Base-by-base conservation (phyloP, 2,888 invertebrate species). In the Geophilus truncorum region DNA sequence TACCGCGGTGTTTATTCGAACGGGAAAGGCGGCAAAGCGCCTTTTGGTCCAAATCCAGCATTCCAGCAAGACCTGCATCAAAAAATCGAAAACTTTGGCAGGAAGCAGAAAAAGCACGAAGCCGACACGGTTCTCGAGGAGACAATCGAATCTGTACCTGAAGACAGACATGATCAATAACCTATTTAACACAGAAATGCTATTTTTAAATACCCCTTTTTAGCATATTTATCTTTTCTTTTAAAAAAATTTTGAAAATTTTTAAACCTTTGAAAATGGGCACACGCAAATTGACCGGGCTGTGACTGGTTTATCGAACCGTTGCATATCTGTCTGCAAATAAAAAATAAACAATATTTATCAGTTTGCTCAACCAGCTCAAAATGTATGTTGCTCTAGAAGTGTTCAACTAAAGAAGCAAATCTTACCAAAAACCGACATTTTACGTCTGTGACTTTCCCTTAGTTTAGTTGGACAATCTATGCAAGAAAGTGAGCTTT, bases 41-140 rank as follows among this genome's bases (percentile, higher is more conserved):
- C 79, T 18, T 34, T 79, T n/a, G 79, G 45, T 51, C 81, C 81
- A n/a, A 81, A 81, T 45, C 80, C 81, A 5, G 81, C 80, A 18
- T 81, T 81, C 34, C 81, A 81, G 51, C 78, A 76, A 23, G 81
- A 81, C 51, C 57, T 81, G 12, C 81, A 81, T 21, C 36, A 36
- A 45, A 51, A 45, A 45, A 77, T 81, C 18, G 80, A 81, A 45
- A 80, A 81, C 32, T 81, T 81, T 23, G 81, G 81, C 23, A 28
- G 75, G 25, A 81, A 81, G 34, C 18, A 80, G n/a, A 21, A 30
- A 45, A 57, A 79, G 62, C 51, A 51, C 7, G 51, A 51, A 5
- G 12, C 51, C 18, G 15, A 51, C 18, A 51, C 51, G 7, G 51
- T 51, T 51, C 51, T 51, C 4, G 51, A 51, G 51, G 51, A 51